Percentiles rank a stretch among this genome's conserved stretches.
Conservation (phyloP, 2,113 vertebrate genomes). For the Mungos mungo region DNA sequence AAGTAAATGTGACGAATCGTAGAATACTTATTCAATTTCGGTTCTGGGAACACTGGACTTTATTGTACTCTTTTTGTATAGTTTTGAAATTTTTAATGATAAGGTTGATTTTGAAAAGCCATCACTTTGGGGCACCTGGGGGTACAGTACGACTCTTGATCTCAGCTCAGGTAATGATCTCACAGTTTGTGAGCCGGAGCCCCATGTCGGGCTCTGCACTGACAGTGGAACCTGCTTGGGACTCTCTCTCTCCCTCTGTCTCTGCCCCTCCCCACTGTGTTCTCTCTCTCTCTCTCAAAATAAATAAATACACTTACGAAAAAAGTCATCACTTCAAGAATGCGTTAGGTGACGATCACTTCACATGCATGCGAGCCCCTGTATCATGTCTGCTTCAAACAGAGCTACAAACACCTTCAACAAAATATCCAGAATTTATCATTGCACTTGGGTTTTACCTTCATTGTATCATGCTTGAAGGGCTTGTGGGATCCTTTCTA, state of each 20-base stretch:
- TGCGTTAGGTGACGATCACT: background rate
- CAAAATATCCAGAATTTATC: background rate
- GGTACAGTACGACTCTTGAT: too few species aligned
- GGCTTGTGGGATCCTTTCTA: background rate
- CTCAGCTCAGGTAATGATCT: too few species aligned
- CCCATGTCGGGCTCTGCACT: too few species aligned
- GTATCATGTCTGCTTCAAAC: background rate
- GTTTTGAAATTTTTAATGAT: conserved; percentile 16
- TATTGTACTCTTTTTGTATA: background rate
- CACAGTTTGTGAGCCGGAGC: too few species aligned
- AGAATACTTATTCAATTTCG: background rate
- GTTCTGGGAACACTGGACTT: background rate
- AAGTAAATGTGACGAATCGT: background rate
- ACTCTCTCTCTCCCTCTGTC: too few species aligned
- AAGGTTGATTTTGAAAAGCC: background rate
- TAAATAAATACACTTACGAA: too few species aligned
- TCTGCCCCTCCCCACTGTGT: too few species aligned
- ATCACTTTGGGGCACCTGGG: too few species aligned
- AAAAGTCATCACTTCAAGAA: background rate
- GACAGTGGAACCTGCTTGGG: too few species aligned
- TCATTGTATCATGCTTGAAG: background rate
- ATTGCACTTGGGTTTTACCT: conserved; percentile 10
- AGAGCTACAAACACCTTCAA: background rate
- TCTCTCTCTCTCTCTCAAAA: too few species aligned
- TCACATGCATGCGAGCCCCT: background rate